Base-by-base conservation (phyloP, 2,113 vertebrate genomes). In the Ornithorhynchus anatinus region DNA sequence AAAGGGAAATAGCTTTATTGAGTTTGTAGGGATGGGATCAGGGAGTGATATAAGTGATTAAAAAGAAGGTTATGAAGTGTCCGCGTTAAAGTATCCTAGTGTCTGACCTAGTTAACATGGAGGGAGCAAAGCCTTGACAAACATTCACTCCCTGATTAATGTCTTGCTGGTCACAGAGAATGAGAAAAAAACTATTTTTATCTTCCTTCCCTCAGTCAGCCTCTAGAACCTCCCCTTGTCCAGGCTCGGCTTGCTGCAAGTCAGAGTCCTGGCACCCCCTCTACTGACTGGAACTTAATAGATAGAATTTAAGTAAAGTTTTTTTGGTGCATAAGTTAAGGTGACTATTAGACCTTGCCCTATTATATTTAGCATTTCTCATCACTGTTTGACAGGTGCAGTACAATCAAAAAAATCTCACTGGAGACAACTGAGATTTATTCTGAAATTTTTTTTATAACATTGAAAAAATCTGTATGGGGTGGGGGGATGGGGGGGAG, bases 371-470 rank as follows among this genome's bases (percentile, higher is more conserved):
- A 35, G 6, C 60, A 59, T 45, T 70, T 62, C 25, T 16, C 10
- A 31, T 56, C 25, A 33, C 40, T 38, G 1, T 69, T 70, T 35
- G 13, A 47, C 23, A 71, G 38, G 38, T 48, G 29, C 32, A 45
- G 15, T 51, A 53, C 40, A 69, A 50, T 71, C n/a, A n/a, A 61
- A 59, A 76, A 48, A 58, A 51, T 35, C 27, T 61, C 11, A 12
- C 58, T 47, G 29, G 56, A 33, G 69, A 53, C 64, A 53, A 38
- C 19, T 35, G 44, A n/a, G n/a, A 58, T 15, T 48, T 50, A 61
- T 67, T 70, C 40, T 20, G 47, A 62, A 65, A 20, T 64, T 4
- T 60, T 60, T 75, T 60, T 31, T 59, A 53, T 61, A 65, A 72
- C n/a, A 35, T 32, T 47, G 36, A 60, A 50, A 69, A 44, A 19